phyloP scores from a whole-genome alignment of 2,888 invertebrate species.

The Microchrysa polita region DNA sequence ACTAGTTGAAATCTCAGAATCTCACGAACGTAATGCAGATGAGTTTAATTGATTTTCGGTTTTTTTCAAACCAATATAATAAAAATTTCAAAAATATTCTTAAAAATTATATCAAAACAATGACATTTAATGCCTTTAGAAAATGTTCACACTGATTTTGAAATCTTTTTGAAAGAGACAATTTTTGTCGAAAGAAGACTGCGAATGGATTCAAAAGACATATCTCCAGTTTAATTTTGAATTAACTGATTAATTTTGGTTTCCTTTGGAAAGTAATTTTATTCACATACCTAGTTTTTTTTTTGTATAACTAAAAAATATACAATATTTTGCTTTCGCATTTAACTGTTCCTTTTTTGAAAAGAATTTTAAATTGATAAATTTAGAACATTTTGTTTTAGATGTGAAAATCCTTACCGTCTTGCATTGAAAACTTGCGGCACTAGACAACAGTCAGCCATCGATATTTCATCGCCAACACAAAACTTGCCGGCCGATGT shows the following conservation, averaged over 20 bases:
- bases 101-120: too few relatives aligned
- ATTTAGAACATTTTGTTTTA: constrained; percentile 3
- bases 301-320: too few relatives aligned
- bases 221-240: too few relatives aligned
- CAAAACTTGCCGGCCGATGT: constrained; percentile 90
- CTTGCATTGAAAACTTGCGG: constrained; percentile 96
- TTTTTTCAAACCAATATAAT: neutral
- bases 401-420: constrained; percentile 70
- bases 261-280: neutral
- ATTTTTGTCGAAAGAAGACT: too few relatives aligned
- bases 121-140: too few relatives aligned
- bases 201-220: neutral
- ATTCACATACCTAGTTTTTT: too few relatives aligned
- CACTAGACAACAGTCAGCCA: constrained; percentile 94
- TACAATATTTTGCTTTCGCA: too few relatives aligned
- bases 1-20: neutral
- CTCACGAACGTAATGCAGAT: neutral
- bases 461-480: constrained; percentile 91
- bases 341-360: neutral
- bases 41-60: too few relatives aligned
- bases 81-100: too few relatives aligned
- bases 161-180: too few relatives aligned
- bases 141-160: too few relatives aligned
- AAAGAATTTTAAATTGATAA: neutral
- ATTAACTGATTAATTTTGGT: too few relatives aligned